Percentiles rank a stretch among this genome's conserved stretches.
Evolutionary conservation across 2,113 vertebrate species (phyloP).

Genomic region (Pontoporia blainvillei): DNA sequence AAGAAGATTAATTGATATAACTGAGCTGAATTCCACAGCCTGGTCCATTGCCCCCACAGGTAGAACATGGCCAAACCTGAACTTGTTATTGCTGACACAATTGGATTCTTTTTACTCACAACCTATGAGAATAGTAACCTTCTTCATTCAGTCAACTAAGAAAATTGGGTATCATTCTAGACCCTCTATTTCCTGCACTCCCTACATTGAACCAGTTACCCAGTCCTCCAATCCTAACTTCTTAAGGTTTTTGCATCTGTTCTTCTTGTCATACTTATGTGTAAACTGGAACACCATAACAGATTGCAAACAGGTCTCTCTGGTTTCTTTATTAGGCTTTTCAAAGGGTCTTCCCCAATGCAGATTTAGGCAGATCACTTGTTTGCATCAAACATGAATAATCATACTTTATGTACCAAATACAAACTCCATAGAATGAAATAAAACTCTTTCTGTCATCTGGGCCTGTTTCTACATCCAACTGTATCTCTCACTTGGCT

Average conservation of each 20-base stretch:
- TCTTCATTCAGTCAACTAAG: not conserved
- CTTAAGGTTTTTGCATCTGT: not conserved
- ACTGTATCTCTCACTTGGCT: not conserved
- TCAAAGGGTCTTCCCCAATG: not conserved
- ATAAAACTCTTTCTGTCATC: not conserved
- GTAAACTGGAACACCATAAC: not conserved
- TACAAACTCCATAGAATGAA: not conserved
- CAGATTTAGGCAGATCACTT: not conserved
- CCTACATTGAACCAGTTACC: not conserved
- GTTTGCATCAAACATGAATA: not conserved
- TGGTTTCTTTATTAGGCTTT: not conserved
- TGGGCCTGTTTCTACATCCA: not conserved
- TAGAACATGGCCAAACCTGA: not conserved
- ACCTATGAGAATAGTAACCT: not conserved
- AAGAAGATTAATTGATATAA: not conserved
- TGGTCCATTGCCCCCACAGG: not conserved
- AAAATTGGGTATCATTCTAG: not conserved
- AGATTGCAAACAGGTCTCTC: fast-evolving
- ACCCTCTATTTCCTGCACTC: not conserved
- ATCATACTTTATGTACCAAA: not conserved
- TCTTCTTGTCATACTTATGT: not conserved
- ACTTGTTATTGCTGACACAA: not conserved
- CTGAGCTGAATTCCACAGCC: not conserved
- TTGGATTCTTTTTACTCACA: not conserved
- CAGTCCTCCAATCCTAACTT: not conserved